phyloP scores from a whole-genome alignment of 2,797 vertebrate genomes.

The Natrix natrix region DNA sequence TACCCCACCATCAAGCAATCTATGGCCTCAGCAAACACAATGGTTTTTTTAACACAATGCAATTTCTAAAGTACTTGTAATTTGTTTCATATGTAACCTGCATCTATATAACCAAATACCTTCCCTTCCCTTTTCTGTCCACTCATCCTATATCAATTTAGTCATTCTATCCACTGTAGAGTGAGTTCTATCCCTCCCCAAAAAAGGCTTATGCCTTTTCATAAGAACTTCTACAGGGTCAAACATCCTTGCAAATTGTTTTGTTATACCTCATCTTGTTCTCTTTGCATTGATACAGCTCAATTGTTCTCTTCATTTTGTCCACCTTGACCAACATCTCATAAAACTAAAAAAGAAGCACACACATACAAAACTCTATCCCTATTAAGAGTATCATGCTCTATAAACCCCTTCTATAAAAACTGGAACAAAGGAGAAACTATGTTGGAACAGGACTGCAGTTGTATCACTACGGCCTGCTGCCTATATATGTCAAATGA shows the following conservation, averaged over 20 bases:
- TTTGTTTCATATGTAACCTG: background rate
- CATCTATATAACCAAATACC: background rate
- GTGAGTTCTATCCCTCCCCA: background rate
- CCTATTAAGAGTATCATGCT: conserved; percentile 54
- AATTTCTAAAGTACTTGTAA: background rate
- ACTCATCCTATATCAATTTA: background rate
- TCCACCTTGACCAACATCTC: conserved; percentile 62
- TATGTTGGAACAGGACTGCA: conserved; percentile 59
- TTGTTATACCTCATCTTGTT: conserved; percentile 57
- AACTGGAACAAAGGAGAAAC: conserved; percentile 63
- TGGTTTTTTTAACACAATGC: background rate
- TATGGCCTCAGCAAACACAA: background rate
- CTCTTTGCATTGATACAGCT: background rate
- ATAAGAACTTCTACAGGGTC: conserved; percentile 39
- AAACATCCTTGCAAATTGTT: conserved; percentile 39
- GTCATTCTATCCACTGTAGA: background rate
- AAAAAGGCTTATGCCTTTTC: background rate
- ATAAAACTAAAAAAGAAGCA: conserved; percentile 51
- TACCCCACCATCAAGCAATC: background rate
- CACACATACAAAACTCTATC: conserved; percentile 30
- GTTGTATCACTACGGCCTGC: conserved; percentile 66
- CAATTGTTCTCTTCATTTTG: conserved; percentile 54
- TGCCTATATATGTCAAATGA: conserved; percentile 66
- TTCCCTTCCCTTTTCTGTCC: background rate
- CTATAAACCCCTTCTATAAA: conserved; percentile 63